Base-by-base conservation (phyloP, 2,113 vertebrate genomes). In the Poecilia latipinna region DNA sequence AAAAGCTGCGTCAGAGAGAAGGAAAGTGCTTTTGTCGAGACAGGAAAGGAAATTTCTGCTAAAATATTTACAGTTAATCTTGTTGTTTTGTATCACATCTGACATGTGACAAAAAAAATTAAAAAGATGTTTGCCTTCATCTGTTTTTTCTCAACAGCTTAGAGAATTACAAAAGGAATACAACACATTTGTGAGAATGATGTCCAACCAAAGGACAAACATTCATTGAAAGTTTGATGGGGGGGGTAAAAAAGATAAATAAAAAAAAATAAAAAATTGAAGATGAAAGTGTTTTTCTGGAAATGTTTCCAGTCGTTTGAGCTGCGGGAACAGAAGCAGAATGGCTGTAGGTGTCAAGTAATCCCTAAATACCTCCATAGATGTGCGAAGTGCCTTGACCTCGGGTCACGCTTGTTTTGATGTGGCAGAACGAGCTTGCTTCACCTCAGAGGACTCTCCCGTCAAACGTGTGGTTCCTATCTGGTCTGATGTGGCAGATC, bases 11-110 rank as follows among this genome's bases (percentile, higher is more conserved):
- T 57, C 26, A 62, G 62, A 31, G 17, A 63, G 15, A 22, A 57
- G 60, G 29, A 62, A 3, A 31, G 44, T 67, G 60, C 42, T 73
- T 61, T 4, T 63, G 57, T 69, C 70, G 51, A 78, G 64, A 22
- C 44, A 64, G 4, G 15, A 29, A 64, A 0, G 44, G 51, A 67
- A 77, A 32, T 35, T 37, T 54, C 6, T 42, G 19, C 78, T 80
- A 51, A 85, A 89, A 76, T 65, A 83, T 87, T 82, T 37, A 82
- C 33, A 54, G 39, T 35, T 15, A 15, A 15, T n/a, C 54, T 32
- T 28, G 8, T 83, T 44, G 12, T 37, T 61, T 61, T 70, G 8
- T 31, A 80, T 70, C 68, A 32, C 61, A 75, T 71, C 29, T 83
- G 82, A 77, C 64, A 19, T 60, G n/a, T 29, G 44, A 78, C 77